phyloP scores from a whole-genome alignment of 1,140 invertebrate genomes.

The Lordiphosa clarofinis region DNA sequence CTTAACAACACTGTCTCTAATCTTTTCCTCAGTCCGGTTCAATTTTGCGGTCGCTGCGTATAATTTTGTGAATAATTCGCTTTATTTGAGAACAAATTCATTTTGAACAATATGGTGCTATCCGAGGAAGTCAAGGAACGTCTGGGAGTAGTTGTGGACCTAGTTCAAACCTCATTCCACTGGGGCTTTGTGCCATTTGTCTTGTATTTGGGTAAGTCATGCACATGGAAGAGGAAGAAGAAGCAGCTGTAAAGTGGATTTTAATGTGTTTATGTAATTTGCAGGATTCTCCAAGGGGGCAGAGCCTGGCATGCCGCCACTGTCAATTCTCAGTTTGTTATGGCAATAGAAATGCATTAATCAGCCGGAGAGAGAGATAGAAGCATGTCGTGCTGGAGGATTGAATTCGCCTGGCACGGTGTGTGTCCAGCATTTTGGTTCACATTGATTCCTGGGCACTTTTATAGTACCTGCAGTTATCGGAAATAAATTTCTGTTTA shows the following conservation, averaged over 20 bases:
- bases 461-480: conserved; percentile 34
- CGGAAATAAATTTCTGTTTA: conserved; percentile 66
- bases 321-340: conserved; percentile 81
- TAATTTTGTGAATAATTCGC: no score
- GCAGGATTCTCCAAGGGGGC: conserved; percentile 84
- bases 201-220: conserved; percentile 84
- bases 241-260: conserved; percentile 12
- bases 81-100: background rate
- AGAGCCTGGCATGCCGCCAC: conserved; percentile 83
- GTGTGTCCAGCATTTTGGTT: conserved; percentile 20
- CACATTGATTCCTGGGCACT: conserved; percentile 41
- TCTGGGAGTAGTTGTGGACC: conserved; percentile 82
- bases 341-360: no score
- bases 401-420: background rate
- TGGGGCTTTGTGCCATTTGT: conserved; percentile 86
- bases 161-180: conserved; percentile 84
- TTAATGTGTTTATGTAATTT: conserved; percentile 4
- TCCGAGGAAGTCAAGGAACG: conserved; percentile 81
- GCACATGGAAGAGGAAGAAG: conserved; percentile 25
- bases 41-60: no score
- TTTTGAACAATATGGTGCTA: conserved; percentile 44
- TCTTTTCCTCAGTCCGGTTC: no score
- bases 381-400: background rate
- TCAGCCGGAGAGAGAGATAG: no score
- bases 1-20: no score